Base-by-base conservation (phyloP, 2,888 invertebrate species). In the Dryocosmus kuriphilus region DNA sequence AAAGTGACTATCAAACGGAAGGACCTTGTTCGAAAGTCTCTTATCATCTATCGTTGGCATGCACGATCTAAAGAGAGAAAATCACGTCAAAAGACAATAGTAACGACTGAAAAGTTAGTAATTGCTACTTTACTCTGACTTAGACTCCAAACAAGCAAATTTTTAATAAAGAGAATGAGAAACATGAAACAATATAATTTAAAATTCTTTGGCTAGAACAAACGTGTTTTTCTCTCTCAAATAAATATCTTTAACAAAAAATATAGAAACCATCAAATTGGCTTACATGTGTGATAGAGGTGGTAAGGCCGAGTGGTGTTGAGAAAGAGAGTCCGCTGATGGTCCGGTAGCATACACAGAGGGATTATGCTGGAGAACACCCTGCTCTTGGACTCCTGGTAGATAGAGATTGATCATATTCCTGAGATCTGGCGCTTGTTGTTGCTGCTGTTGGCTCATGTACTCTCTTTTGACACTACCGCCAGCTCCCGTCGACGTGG, bases 381-480 rank as follows among this genome's bases (percentile, higher is more conserved):
- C 93, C 85, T 94, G 94, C 92, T 94, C 94, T 84, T 94, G 94
- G 89, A 95, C 95, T 77, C 94, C 93, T 1, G 94, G 94, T 90
- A 96, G 93, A 92, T 96, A 96, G 95, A 96, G 95, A 85, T 94
- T 95, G 90, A 96, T 95, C 95, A 96, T 95, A 76, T 94, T 92
- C 71, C 95, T 92, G 87, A 95, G 94, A 51, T 94, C 94, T 85
- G 92, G 93, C 74, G 93, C 93, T 76, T 93, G 93, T 92, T 92
- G 94, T 79, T 94, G 94, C 4, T 51, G 41, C 91, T 80, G 88
- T 88, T 91, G 92, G 51, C 91, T 89, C 77, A 92, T 93, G 92
- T 96, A 96, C 92, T 96, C 96, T 84, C 96, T 93, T 92, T 96
- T 96, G 93, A 96, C 94, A 9, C 74, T 74, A 51, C 63, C 75